These are phyloP conservation scores for Pseudoips prasinana DNA, from an alignment of 2,888 invertebrate genomes.

Conservation along the genomic window DNA sequence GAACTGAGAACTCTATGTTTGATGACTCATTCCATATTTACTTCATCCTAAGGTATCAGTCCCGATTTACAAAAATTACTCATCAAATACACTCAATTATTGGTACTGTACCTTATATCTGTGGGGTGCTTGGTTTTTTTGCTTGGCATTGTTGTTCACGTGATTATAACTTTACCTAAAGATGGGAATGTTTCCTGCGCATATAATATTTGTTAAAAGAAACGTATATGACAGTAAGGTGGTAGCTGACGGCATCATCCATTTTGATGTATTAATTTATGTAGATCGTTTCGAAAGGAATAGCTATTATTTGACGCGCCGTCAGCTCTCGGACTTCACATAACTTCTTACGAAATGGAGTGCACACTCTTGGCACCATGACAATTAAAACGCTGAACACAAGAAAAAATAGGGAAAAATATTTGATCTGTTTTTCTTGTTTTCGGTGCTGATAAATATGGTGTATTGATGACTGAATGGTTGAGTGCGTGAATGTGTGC, in stretches of 20 bases:
- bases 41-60: too few relatives aligned
- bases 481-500: slow-evolving; percentile 18
- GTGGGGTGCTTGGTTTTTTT: too few relatives aligned
- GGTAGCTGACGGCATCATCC: slow-evolving; percentile 25
- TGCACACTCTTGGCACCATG: slow-evolving; percentile 16
- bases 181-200: too few relatives aligned
- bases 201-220: neutral
- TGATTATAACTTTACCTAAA: too few relatives aligned
- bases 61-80: too few relatives aligned
- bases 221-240: slow-evolving; percentile 16
- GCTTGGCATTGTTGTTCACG: too few relatives aligned
- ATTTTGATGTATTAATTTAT: slow-evolving; percentile 39
- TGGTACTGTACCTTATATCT: too few relatives aligned
- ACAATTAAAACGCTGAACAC: slow-evolving; percentile 16
- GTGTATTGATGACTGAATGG: slow-evolving; percentile 29
- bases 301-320: slow-evolving; percentile 35
- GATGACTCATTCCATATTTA: too few relatives aligned
- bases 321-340: slow-evolving; percentile 28
- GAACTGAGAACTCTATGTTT: too few relatives aligned
- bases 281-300: slow-evolving; percentile 27
- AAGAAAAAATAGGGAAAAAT: slow-evolving; percentile 17
- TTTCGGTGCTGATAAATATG: slow-evolving; percentile 22
- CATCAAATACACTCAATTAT: too few relatives aligned
- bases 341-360: slow-evolving; percentile 20
- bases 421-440: slow-evolving; percentile 23